phyloP scores from a whole-genome alignment of 2,113 vertebrate genomes.

The Notechis scutatus region DNA sequence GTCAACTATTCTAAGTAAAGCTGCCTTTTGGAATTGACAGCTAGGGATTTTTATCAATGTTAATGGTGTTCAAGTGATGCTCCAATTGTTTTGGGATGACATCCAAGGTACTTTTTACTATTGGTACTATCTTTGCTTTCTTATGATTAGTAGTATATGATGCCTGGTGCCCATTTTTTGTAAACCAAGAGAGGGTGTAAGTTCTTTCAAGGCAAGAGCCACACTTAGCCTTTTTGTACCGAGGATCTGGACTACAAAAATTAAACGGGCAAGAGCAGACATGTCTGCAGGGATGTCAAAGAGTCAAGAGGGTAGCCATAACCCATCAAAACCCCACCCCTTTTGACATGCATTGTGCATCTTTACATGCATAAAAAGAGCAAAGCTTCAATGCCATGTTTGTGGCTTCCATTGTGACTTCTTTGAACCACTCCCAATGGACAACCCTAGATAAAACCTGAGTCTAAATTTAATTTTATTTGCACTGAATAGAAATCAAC shows the following conservation, averaged over 20 bases:
- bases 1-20: too few species aligned
- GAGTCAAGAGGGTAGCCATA: background rate
- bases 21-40: too few species aligned
- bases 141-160: too few species aligned
- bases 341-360: background rate
- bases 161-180: background rate
- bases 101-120: too few species aligned
- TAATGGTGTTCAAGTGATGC: too few species aligned
- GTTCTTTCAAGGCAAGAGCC: background rate
- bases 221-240: background rate
- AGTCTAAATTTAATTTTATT: background rate
- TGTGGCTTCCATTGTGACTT: background rate
- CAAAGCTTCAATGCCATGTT: background rate
- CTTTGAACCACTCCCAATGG: background rate
- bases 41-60: too few species aligned
- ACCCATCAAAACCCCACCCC: background rate
- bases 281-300: background rate
- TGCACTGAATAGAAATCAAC: background rate
- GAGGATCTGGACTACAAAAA: background rate
- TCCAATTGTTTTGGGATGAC: too few species aligned
- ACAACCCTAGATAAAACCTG: background rate
- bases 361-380: background rate
- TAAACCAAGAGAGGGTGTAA: background rate
- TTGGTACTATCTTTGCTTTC: too few species aligned
- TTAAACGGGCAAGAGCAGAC: background rate